A percentile compares a stretch with the other conserved stretches of the same genome.
Conservation (phyloP, 1,140 invertebrate genomes). For the Triops longicaudatus region DNA sequence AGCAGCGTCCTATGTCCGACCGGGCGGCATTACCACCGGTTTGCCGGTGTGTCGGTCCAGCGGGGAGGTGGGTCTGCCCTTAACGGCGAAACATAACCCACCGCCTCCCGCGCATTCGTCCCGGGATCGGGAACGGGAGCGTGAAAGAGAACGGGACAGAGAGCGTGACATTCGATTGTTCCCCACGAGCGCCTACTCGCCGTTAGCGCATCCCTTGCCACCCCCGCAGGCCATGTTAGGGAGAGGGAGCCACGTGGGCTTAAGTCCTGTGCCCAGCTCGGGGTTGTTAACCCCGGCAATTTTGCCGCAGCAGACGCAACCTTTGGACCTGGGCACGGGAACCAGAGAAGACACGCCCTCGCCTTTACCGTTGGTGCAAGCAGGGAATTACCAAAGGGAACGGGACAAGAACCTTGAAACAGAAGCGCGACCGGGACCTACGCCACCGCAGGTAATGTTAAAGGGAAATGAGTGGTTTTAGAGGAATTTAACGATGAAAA, state of each 20-base stretch:
- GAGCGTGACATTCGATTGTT: constrained; percentile 17
- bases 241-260: neutral
- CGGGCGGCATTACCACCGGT: constrained; percentile 50
- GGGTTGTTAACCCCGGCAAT: neutral
- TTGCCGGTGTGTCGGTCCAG: constrained; percentile 47
- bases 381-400: neutral
- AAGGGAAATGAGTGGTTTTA: neutral
- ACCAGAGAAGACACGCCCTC: constrained; percentile 3
- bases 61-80: constrained; percentile 45
- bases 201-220: constrained; percentile 18
- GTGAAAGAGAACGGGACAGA: constrained; percentile 20
- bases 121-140: constrained; percentile 10
- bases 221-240: neutral
- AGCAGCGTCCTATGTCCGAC: constrained; percentile 56
- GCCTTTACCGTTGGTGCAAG: neutral
- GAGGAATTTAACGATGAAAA: too few relatives aligned
- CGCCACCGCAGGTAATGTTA: neutral
- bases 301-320: neutral
- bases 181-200: constrained; percentile 4
- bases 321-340: neutral
- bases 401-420: neutral
- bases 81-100: constrained; percentile 52
- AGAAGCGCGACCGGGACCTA: neutral
- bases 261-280: neutral
- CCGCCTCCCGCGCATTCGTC: constrained; percentile 39